Evolutionary conservation across 2,888 invertebrate species (phyloP), one percentile per base, ranked within the genome.

Genomic region (Crocallis elinguaria): DNA sequence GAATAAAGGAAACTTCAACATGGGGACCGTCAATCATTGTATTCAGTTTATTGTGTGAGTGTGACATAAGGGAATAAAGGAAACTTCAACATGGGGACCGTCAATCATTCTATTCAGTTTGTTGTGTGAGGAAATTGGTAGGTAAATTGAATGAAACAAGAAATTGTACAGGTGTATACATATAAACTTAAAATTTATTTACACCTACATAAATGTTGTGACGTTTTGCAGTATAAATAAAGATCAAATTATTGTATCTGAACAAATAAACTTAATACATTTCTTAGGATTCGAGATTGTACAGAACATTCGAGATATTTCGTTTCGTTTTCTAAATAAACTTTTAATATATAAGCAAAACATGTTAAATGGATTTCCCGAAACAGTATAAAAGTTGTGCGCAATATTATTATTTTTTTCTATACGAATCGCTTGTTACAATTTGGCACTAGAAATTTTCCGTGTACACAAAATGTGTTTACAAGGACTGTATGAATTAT

Each of bases 181-280:
- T 80, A 82, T 88, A 89, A 89, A 88, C 87, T 85, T 87, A 86
- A 81, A 78, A 84, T 89, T 87, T 91, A 91, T 91, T 90, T 90
- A 89, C 90, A 91, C 87, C 88, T 84, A 86, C 83, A 84, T 87
- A 88, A 77, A 86, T 80, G 75, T 88, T 88, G 88, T 90, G 89
- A 88, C 88, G 79, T 80, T 86, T 81, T 75, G 77, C 72, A 75
- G 74, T 73, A 79, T 79, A 78, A 83, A 80, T 77, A 82, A 77
- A 75, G 61, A 72, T 71, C 63, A 70, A 69, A 70, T 73, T 69
- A 52, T 43, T 33, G 35, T 58, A 52, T 46, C 45, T 58, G 52
- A 55, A 65, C 60, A 65, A 63, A 67, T 67, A 66, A 67, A 49
- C 53, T 41, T 55, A 54, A 48, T 53, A 57, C 23, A 39, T 50